A percentile compares a stretch with the other conserved stretches of the same genome.
These are phyloP conservation scores for Hoplias malabaricus DNA, from an alignment of 2,113 vertebrate species.

Conservation along the genomic window DNA sequence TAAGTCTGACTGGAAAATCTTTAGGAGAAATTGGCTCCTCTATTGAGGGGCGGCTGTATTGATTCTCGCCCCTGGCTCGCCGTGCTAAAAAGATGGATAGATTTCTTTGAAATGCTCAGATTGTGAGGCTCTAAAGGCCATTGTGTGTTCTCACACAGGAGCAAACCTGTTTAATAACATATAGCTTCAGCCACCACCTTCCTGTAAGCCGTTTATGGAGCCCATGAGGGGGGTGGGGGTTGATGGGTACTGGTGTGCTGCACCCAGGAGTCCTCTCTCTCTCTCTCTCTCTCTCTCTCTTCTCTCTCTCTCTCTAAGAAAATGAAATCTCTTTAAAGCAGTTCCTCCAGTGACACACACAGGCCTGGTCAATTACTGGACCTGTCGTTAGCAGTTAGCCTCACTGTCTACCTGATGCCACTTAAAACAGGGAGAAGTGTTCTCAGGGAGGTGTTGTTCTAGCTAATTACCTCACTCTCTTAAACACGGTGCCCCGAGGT, in stretches of 20 bases:
- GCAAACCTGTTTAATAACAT: constrained; percentile 70
- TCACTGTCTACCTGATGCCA: neutral
- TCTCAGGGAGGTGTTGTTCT: neutral
- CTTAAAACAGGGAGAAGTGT: neutral
- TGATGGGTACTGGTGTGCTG: constrained; percentile 64
- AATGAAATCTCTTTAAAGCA: constrained; percentile 46
- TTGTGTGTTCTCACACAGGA: constrained; percentile 70
- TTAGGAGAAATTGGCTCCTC: constrained; percentile 78
- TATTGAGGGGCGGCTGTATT: constrained; percentile 71
- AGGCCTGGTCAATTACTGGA: constrained; percentile 40
- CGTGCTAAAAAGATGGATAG: constrained; percentile 75
- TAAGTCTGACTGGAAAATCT: constrained; percentile 79
- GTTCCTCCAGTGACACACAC: constrained; percentile 37
- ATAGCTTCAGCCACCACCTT: constrained; percentile 63
- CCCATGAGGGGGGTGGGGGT: constrained; percentile 57
- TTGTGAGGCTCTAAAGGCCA: constrained; percentile 70
- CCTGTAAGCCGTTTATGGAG: constrained; percentile 55
- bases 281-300: neutral
- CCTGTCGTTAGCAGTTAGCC: constrained; percentile 36
- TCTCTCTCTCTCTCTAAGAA: constrained; percentile 8
- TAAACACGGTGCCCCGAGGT: neutral
- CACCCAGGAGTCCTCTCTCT: constrained; percentile 1
- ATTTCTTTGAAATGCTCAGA: constrained; percentile 77
- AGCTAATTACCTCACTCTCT: constrained; percentile 10
- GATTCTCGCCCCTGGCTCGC: constrained; percentile 74